phyloP scores from a whole-genome alignment of 2,888 invertebrate genomes.

The Ormia ochracea region DNA sequence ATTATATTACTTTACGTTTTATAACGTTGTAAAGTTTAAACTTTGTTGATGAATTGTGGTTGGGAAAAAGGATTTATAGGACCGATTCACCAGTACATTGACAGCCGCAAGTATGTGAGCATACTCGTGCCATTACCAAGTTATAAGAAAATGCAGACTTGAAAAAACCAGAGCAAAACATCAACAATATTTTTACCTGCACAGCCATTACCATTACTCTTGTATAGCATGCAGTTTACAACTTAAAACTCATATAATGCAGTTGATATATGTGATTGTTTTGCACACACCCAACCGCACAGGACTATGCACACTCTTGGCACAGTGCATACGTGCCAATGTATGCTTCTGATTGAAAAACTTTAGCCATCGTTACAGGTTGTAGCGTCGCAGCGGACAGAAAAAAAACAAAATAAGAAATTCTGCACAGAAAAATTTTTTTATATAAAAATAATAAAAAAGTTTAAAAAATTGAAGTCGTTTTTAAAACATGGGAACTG shows the following conservation, averaged over 20 bases:
- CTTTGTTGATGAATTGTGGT: constrained; percentile 63
- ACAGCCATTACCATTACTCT: constrained; percentile 58
- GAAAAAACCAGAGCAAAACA: constrained; percentile 21
- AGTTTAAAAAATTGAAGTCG: constrained; percentile 41
- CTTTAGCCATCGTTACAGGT: constrained; percentile 44
- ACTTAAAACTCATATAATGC: constrained; percentile 62
- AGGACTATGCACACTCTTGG: neutral
- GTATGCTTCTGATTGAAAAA: constrained; percentile 52
- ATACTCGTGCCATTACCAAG: constrained; percentile 1
- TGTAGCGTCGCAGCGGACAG: constrained; percentile 21
- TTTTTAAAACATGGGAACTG: constrained; percentile 20
- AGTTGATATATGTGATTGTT: constrained; percentile 58
- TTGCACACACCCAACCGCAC: neutral
- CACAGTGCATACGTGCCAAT: neutral
- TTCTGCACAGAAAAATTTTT: neutral
- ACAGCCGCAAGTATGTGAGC: constrained; percentile 11
- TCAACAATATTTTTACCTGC: constrained; percentile 52
- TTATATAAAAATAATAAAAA: neutral
- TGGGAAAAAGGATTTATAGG: constrained; percentile 59
- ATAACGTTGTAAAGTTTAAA: constrained; percentile 62
- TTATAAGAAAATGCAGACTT: neutral
- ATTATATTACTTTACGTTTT: constrained; percentile 62
- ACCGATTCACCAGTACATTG: constrained; percentile 47
- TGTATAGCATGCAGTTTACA: constrained; percentile 61
- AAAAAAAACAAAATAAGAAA: constrained; percentile 8